Evolutionary conservation across 2,797 vertebrate species (phyloP).

Genomic region (Halcyon leucocephala): DNA sequence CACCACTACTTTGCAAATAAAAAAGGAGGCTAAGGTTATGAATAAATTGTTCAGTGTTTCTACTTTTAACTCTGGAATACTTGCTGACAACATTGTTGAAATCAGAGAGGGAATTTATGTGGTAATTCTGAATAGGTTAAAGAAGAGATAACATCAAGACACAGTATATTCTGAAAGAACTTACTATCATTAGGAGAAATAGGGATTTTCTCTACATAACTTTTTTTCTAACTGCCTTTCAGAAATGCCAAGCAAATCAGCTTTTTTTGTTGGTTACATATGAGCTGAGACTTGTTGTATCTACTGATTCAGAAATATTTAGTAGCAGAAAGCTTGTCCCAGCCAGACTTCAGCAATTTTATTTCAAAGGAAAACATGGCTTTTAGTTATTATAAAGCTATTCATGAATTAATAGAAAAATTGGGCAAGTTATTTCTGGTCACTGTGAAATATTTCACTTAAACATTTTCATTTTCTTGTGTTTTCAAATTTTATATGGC

Average conservation of each 20-base stretch:
- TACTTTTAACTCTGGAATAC: conserved; percentile 10
- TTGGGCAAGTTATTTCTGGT: background rate
- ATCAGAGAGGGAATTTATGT: background rate
- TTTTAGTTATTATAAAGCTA: background rate
- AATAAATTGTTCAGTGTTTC: conserved; percentile 27
- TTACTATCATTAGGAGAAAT: background rate
- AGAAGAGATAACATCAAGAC: conserved; percentile 8
- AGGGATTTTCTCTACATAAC: background rate
- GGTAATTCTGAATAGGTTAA: conserved; percentile 1
- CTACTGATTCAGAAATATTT: background rate
- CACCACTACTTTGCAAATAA: background rate
- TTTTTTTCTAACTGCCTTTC: background rate
- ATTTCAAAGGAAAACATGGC: background rate
- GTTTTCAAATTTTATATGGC: background rate
- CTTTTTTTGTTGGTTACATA: background rate
- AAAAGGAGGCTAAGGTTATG: background rate
- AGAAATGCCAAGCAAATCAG: background rate
- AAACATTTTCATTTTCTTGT: background rate
- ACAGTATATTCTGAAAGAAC: background rate
- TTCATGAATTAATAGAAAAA: background rate
- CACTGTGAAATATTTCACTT: background rate
- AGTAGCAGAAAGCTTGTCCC: background rate
- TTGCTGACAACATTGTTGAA: conserved; percentile 15
- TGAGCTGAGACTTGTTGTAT: background rate
- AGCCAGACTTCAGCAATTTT: background rate